Evolutionary conservation across 1,140 invertebrate genomes (phyloP), one percentile per base, ranked within the genome.

Genomic region (Drosophila kepulauana): DNA sequence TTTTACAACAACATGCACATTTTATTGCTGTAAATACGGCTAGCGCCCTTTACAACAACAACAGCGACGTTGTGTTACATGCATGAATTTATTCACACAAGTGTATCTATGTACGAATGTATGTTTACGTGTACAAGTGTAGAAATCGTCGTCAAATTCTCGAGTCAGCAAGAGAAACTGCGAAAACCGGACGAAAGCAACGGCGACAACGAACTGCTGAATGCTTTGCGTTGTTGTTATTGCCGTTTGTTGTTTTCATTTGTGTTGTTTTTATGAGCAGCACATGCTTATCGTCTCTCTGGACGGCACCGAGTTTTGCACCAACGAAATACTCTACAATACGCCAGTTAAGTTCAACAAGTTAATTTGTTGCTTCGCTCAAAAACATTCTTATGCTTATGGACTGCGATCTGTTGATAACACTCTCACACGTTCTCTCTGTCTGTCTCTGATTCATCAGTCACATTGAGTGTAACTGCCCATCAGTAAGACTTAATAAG

Each of bases 151-250:
- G 54, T 20, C 7, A 61, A 69, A 66, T 58, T 65, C 54, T 64
- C 49, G 67, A 64, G 16, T 70, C 67, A 63, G 33, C 51, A 62
- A 75, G 59, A 75, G 68, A 65, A 72, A 72, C 58, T 58, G 35
- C 57, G 48, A 61, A 75, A 75, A 75, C 82, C 82, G 82, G 82
- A 86, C 82, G 75, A 82, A 76, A 61, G 72, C 73, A 75, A 65
- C 68, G 61, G 33, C 73, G 61, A 51, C 72, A 72, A 77, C 81
- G 52, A 72, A 77, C 52, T 72, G 74, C 74, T 73, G 77, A 79
- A 61, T 75, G 15, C n/a, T 28, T 67, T 63, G 43, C 51, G 16
- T 13, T 63, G 6, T 67, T 76, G 41, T 72, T 73, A 58, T 57
- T 59, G 30, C 65, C 71, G 52, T 82, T 79, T 63, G 61, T 51